Base-by-base conservation (phyloP, 2,888 invertebrate species). In the Stramonita haemastoma region DNA sequence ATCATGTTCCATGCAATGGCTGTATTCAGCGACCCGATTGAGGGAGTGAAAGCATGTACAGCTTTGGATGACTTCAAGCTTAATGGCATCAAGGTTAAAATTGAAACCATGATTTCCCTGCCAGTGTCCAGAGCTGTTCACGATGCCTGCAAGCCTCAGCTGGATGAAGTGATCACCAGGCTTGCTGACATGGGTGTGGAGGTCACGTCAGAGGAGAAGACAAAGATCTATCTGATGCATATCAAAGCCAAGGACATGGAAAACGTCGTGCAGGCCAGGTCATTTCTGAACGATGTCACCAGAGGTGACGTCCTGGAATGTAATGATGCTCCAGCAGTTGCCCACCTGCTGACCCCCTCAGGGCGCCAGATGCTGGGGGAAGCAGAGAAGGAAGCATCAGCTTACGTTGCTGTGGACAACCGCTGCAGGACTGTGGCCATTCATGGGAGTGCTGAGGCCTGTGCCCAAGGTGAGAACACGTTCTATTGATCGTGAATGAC, bases 1-100 rank as follows among this genome's bases (percentile, higher is more conserved):
- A 46, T 90, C 92, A 19, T 91, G 17, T 92, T 90, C 36, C 29
- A 88, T 5, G 94, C 92, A 15, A 92, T 91, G 89, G 91, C 93
- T 15, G 81, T 89, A 0, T 93, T 93, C 81, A 87, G 86, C n/a
- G 90, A 93, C 73, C 91, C 93, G 13, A 90, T 92, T 11, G 91
- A 92, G 81, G 93, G 93, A 32, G 66, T 91, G 66, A 56, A 32
- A 22, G 92, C 92, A 8, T 93, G 90, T 81, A 87, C 86, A 34
- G 34, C 26, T 8, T 73, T 92, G 8, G 73, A 84, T 29, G 85
- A 81, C 4, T 86, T 90, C 36, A 60, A 34, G 0, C n/a, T 92
- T 34, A 79, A 85, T 5, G 89, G 83, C 26, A 90, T 89, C 29
- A 60, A 73, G 22, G 91, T 93, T 29, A 81, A 89, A 2, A 90